A percentile compares a stretch with the other conserved stretches of the same genome.
phyloP scores from a whole-genome alignment of 2,797 vertebrate species.

The Squalus acanthias region DNA sequence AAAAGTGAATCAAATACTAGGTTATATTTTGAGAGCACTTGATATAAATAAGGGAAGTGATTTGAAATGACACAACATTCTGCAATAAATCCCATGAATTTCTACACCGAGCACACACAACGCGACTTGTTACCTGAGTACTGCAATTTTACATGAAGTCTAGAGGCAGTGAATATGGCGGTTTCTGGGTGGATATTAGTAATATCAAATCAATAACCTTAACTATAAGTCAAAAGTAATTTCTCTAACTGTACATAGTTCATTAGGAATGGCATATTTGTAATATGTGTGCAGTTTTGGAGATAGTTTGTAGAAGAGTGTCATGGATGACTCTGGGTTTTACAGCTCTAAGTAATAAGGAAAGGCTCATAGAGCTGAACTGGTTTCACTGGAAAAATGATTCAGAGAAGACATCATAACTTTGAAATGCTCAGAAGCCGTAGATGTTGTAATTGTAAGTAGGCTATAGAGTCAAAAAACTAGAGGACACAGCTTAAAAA shows the following conservation, averaged over 20 bases:
- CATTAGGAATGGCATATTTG: neutral
- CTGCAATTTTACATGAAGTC: neutral
- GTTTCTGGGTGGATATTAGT: neutral
- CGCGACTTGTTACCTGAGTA: neutral
- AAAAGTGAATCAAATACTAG: neutral
- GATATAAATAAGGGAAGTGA: neutral
- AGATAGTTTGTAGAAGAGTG: neutral
- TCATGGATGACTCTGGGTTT: neutral
- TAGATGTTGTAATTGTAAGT: neutral
- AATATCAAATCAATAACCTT: neutral
- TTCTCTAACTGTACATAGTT: neutral
- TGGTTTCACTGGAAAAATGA: neutral
- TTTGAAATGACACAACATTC: neutral
- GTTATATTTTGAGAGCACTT: neutral
- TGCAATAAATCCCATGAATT: neutral
- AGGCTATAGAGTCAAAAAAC: neutral
- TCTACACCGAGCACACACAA: neutral
- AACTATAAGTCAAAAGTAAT: neutral
- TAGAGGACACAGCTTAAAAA: neutral
- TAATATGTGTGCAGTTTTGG: neutral
- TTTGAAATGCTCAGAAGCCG: neutral
- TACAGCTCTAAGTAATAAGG: neutral
- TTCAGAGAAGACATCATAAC: neutral
- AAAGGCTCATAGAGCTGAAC: neutral
- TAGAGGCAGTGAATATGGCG: neutral